Base-by-base conservation (phyloP, 2,113 vertebrate genomes). In the Ochotona curzoniae region DNA sequence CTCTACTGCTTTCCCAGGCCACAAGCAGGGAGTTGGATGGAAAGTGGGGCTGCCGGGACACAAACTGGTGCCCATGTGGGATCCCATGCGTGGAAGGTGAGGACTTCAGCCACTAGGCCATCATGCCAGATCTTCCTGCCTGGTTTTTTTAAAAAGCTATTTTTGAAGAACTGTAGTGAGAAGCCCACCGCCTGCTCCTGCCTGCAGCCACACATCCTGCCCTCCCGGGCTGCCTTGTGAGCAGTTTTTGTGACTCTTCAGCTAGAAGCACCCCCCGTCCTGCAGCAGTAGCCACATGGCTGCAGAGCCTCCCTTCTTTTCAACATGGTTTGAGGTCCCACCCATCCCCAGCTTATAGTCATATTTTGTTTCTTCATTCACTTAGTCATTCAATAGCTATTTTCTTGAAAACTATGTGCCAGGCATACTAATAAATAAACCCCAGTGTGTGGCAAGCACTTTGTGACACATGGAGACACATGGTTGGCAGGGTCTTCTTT, bases 91-190 rank as follows among this genome's bases (percentile, higher is more conserved):
- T 44, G 38, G 38, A 44, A 44, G 38, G 38, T 44, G 38, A 44
- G 38, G 38, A 44, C 38, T 44, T 3, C 38, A 44, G 38, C 38
- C 38, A 6, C 38, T 44, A 44, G 38, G 38, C 38, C 38, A 44
- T 44, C 38, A 6, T 44, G 38, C 38, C 38, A 44, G 38, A 6
- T 44, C 38, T 6, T 44, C 38, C 38, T 44, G 38, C 6, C 6
- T 44, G 3, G 3, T 44, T 44, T 30, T 85, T 87, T 84, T 80
- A 54, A 25, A 66, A 93, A 94, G 17, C 91, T 95, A 44, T 81
- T 21, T 28, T 47, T 28, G 61, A 20, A 92, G 74, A 75, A 8
- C 66, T 51, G 26, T 54, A 18, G 28, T 87, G 75, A 74, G 47
- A 75, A 80, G 28, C 71, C 32, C 60, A 12, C 25, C 10, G 73